These are phyloP conservation scores for Protobothrops flavoviridis DNA, from an alignment of 2,113 vertebrate species.

Conservation along the genomic window DNA sequence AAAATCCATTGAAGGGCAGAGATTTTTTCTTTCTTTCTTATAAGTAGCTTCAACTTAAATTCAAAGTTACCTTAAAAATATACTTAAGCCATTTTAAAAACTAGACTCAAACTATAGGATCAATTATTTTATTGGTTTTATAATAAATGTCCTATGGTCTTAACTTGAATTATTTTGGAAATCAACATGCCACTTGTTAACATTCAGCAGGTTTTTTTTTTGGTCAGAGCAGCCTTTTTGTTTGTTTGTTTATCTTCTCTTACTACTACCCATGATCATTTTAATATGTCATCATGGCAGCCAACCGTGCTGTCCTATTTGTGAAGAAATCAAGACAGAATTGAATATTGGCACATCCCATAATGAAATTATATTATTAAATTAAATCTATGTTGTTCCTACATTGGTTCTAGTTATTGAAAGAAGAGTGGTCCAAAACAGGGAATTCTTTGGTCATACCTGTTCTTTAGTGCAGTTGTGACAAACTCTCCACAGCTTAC, in stretches of 20 bases:
- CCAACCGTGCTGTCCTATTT: constrained; percentile 41
- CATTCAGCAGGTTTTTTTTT: background rate
- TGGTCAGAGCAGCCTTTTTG: background rate
- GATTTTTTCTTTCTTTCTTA: background rate
- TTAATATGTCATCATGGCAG: constrained; percentile 10
- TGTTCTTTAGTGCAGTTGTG: constrained; percentile 28
- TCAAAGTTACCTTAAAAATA: background rate
- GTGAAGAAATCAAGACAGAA: background rate
- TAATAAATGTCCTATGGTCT: background rate
- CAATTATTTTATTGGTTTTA: background rate
- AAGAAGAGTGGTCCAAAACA: background rate
- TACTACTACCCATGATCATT: constrained; percentile 1
- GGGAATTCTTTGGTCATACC: background rate
- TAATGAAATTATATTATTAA: constrained; percentile 34
- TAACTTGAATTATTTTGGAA: background rate
- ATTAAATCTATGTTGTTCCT: constrained; percentile 37
- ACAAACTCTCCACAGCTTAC: background rate
- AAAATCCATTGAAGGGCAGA: background rate
- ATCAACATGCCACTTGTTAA: background rate
- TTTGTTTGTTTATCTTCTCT: background rate
- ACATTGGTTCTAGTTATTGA: constrained; percentile 13
- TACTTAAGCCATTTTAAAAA: background rate
- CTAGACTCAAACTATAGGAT: background rate
- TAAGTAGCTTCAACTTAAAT: background rate
- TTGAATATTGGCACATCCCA: constrained; percentile 2